Evolutionary conservation across 53 echinoderm and acorn worm genomes (phyloP).

Genomic region (Echinarachnius parma): DNA sequence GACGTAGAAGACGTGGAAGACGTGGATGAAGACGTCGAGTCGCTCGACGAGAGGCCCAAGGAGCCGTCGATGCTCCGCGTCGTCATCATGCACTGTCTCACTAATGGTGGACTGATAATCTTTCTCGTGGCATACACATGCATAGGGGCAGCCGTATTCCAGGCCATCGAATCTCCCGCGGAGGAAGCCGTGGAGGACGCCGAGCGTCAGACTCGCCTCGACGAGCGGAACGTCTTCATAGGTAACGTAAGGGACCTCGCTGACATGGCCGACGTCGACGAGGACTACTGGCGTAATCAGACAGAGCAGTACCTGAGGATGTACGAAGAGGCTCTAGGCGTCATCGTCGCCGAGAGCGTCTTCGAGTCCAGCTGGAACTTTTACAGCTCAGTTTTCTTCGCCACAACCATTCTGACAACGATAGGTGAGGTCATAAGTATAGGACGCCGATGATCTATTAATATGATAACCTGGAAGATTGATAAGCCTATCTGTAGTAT

Average conservation of each 20-base stretch:
- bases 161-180: constrained; percentile 59
- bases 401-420: constrained; percentile 79
- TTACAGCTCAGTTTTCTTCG: constrained; percentile 78
- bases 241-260: not conserved
- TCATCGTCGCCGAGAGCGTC: not conserved
- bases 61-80: constrained; percentile 32
- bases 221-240: constrained; percentile 1
- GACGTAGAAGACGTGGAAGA: too few species aligned
- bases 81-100: constrained; percentile 50
- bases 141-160: constrained; percentile 77
- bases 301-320: not conserved
- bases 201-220: not conserved
- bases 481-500: too few species aligned
- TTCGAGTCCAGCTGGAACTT: constrained; percentile 64
- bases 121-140: constrained; percentile 65
- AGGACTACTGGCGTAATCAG: not conserved
- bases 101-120: constrained; percentile 64
- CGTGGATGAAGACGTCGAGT: not conserved
- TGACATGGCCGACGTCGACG: not conserved
- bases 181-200: constrained; percentile 21
- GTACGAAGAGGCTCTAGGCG: constrained; percentile 11
- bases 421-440: constrained; percentile 65
- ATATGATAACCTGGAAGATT: too few species aligned
- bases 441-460: too few species aligned
- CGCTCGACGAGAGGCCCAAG: not conserved